phyloP scores from a whole-genome alignment of 2,888 invertebrate genomes.

The Notodonta dromedarius region DNA sequence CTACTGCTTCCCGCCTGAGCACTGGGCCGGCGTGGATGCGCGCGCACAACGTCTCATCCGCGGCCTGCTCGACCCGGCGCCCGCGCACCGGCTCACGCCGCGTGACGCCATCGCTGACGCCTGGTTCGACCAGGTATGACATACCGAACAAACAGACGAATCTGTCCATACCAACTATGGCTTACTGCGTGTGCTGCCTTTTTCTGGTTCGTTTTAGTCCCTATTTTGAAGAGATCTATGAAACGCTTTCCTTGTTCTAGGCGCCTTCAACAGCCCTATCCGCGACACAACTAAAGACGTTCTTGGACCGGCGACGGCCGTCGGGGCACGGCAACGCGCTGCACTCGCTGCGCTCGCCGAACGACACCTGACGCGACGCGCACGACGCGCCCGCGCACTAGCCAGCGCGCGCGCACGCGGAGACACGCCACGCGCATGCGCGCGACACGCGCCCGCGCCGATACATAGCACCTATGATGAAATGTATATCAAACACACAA shows the following conservation, averaged over 20 bases:
- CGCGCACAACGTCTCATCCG: conserved; percentile 88
- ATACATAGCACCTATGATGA: conserved; percentile 22
- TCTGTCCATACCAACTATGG: too few relatives aligned
- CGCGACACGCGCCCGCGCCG: conserved; percentile 7
- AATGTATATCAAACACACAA: background rate
- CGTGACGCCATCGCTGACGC: conserved; percentile 59
- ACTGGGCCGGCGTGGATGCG: conserved; percentile 87
- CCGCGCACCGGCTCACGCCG: conserved; percentile 59
- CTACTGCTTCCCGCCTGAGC: conserved; percentile 92
- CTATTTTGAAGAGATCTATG: background rate
- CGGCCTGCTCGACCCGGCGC: conserved; percentile 85
- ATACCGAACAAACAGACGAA: too few relatives aligned
- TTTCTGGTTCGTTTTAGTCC: too few relatives aligned
- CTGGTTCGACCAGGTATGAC: conserved; percentile 71
- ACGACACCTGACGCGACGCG: conserved; percentile 64
- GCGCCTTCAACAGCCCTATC: conserved; percentile 64
- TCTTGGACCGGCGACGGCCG: conserved; percentile 76
- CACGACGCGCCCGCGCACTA: conserved; percentile 12
- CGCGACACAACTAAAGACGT: conserved; percentile 70
- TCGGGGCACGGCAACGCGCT: conserved; percentile 69
- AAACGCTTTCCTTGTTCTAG: conserved; percentile 36
- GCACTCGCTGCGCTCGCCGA: conserved; percentile 68
- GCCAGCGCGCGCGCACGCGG: conserved; percentile 11
- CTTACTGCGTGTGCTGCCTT: too few relatives aligned
- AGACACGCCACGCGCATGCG: conserved; percentile 2